phyloP scores from a whole-genome alignment of 2,113 vertebrate genomes.

The Oncorhynchus nerka region DNA sequence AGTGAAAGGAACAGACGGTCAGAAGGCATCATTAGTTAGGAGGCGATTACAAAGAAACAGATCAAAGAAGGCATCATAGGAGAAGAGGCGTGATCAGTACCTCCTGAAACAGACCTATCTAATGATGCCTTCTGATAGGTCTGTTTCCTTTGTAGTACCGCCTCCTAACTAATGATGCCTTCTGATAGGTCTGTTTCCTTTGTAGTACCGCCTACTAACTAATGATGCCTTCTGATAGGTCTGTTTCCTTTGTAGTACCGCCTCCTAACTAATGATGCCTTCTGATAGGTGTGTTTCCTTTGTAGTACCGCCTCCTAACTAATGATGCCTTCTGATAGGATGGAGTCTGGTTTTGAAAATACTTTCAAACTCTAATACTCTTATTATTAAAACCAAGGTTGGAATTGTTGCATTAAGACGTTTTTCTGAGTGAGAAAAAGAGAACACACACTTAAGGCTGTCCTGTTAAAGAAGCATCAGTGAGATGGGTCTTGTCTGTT shows the following conservation, averaged over 20 bases:
- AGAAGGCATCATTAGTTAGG: too few species aligned
- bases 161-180: too few species aligned
- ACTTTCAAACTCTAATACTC: conserved; percentile 48
- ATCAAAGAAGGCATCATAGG: too few species aligned
- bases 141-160: too few species aligned
- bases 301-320: conserved; percentile 60
- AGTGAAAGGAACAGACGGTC: too few species aligned
- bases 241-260: too few species aligned
- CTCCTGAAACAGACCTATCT: too few species aligned
- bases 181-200: conserved; percentile 11
- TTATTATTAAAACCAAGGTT: conserved; percentile 35
- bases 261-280: not conserved
- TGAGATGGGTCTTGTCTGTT: conserved; percentile 49
- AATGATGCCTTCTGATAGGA: conserved; percentile 34
- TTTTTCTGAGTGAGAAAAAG: conserved; percentile 19
- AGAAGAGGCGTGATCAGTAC: too few species aligned
- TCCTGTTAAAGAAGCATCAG: conserved; percentile 69
- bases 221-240: too few species aligned
- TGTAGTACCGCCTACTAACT: too few species aligned
- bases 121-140: conserved; percentile 53
- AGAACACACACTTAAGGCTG: conserved; percentile 74
- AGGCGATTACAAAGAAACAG: too few species aligned
- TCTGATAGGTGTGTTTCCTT: conserved; percentile 52
- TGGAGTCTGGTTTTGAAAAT: conserved; percentile 37
- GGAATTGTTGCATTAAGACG: conserved; percentile 43